Evolutionary conservation across 2,888 invertebrate genomes (phyloP), one percentile per base, ranked within the genome.

Genomic region (Tinea semifulvella): DNA sequence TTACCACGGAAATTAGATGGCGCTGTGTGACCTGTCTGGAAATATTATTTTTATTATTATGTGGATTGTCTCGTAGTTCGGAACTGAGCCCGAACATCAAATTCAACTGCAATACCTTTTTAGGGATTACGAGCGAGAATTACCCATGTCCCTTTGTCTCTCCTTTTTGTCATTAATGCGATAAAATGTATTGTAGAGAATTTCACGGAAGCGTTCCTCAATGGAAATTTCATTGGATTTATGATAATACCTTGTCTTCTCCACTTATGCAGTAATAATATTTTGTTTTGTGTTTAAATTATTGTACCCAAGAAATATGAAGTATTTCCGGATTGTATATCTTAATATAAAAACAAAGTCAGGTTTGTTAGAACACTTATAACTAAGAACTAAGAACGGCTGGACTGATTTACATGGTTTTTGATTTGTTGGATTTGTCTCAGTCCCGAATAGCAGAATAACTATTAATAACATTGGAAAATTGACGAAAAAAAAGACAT

Each of bases 41-140:
- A 5, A 22, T 22, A 7, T 22, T 22, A 22, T 8, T 8, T 22
- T 22, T 22, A 7, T 22, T 22, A 22, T 22, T 22, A 22, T 31
- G n/a, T 31, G 13, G 2, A 4, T 31, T 31, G 31, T 13, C n/a
- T 31, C 31, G 3, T 11, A 31, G 10, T 13, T 13, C 31, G 13
- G 14, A 31, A n/a, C 6, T 13, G 13, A 2, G 5, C 31, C 31
- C 11, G n/a, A 31, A 31, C 7, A 13, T 31, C n/a, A 14, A 31
- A 31, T 31, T 31, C 11, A 40, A 40, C 10, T 5, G 40, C 40
- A 40, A 40, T 40, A 40, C 40, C 22, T 40, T 40, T 40, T 40
- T 40, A 17, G 22, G 40, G 40, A 22, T 40, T 40, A 40, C 8
- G 18, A 10, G 6, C 22, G 22, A 22, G 22, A 22, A 19, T 40